Evolutionary conservation across 2,888 invertebrate species (phyloP).

Genomic region (Osedax fenrisi): DNA sequence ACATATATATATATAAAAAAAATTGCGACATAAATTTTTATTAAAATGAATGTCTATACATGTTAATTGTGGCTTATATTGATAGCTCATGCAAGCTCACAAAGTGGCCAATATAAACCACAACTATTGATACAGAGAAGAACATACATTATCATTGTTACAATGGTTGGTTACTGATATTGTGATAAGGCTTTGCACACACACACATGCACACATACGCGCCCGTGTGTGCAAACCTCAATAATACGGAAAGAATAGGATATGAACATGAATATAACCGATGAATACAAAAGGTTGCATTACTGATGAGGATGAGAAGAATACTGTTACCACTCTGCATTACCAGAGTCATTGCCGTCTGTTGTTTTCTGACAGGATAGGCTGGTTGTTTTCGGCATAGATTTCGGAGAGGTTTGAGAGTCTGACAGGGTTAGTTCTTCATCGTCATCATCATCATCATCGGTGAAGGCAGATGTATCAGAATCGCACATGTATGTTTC

Average conservation of each 20-base stretch:
- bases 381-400: too few relatives aligned
- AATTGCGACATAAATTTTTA: neutral
- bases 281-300: too few relatives aligned
- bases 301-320: too few relatives aligned
- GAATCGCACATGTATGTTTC: conserved; percentile 49
- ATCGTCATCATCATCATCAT: conserved; percentile 39
- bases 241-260: too few relatives aligned
- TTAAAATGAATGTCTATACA: neutral
- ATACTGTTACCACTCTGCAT: conserved; percentile 6
- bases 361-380: too few relatives aligned
- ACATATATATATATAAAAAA: neutral
- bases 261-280: too few relatives aligned
- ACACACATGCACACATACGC: too few relatives aligned
- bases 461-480: conserved; percentile 38
- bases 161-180: neutral
- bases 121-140: too few relatives aligned
- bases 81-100: too few relatives aligned
- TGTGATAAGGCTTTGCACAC: neutral
- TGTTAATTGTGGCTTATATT: neutral
- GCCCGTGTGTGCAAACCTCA: too few relatives aligned
- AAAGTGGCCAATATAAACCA: too few relatives aligned
- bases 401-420: conserved; percentile 28
- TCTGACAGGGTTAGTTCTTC: conserved; percentile 40
- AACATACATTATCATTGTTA: too few relatives aligned
- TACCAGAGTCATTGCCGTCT: conserved; percentile 8